Conservation (phyloP, 2,888 invertebrate species). For the Machimus atricapillus region DNA sequence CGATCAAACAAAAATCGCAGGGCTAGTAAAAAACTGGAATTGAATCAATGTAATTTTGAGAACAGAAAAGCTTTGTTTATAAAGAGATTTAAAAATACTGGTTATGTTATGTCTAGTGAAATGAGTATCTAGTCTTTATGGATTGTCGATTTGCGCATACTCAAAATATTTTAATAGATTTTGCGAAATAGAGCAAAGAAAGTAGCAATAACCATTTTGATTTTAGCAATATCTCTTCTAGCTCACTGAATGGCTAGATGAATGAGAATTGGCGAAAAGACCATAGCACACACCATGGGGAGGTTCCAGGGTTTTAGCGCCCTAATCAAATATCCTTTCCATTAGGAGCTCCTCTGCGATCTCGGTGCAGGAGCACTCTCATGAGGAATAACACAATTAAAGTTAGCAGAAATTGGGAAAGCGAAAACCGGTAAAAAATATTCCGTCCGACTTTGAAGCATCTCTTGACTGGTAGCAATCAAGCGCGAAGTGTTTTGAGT, state of each 20-base stretch:
- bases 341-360: not conserved
- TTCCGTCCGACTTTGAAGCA: not conserved
- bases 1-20: too few relatives aligned
- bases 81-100: too few relatives aligned
- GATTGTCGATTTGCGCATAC: not conserved
- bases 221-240: not conserved
- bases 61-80: too few relatives aligned
- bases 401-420: conserved; percentile 3
- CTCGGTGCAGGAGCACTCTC: not conserved
- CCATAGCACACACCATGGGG: not conserved
- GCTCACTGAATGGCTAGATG: not conserved
- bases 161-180: not conserved
- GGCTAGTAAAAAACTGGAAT: too few relatives aligned
- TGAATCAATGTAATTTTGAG: too few relatives aligned
- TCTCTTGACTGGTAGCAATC: conserved; percentile 15
- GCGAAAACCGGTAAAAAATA: not conserved
- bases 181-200: not conserved
- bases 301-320: not conserved
- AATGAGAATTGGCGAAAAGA: not conserved
- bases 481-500: conserved; percentile 4
- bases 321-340: not conserved
- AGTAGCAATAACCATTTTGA: not conserved
- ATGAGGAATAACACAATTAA: conserved; percentile 3
- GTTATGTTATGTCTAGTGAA: too few relatives aligned
- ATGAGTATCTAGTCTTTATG: not conserved